These are phyloP conservation scores for Rousettus leschenaultii DNA, from an alignment of 2,113 vertebrate genomes.

Conservation along the genomic window DNA sequence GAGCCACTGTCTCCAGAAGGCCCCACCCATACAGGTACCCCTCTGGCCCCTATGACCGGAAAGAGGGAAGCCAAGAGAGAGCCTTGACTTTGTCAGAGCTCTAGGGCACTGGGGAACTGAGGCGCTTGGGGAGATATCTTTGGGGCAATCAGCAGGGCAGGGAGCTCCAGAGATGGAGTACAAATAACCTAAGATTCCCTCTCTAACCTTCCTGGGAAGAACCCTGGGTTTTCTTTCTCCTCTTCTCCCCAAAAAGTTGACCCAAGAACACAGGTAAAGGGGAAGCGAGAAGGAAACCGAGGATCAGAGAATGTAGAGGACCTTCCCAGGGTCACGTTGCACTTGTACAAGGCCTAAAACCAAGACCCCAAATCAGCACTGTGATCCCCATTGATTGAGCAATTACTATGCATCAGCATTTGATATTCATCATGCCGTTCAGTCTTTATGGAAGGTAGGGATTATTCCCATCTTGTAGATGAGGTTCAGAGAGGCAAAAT, in stretches of 20 bases:
- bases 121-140: neutral
- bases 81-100: neutral
- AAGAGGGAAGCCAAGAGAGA: neutral
- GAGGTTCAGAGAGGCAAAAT: neutral
- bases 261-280: neutral
- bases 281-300: neutral
- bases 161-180: neutral
- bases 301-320: neutral
- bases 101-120: neutral
- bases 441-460: neutral
- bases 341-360: neutral
- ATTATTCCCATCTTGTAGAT: neutral
- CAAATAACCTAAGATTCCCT: neutral
- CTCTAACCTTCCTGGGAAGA: neutral
- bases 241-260: neutral
- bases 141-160: neutral
- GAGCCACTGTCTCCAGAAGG: neutral
- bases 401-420: neutral
- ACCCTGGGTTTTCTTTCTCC: neutral
- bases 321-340: neutral
- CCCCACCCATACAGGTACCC: neutral
- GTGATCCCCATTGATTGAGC: neutral
- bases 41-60: neutral
- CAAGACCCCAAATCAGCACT: neutral
- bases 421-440: neutral